These are phyloP conservation scores for Tauraco hartlaubi DNA, from an alignment of 2,797 vertebrate species.

Conservation along the genomic window DNA sequence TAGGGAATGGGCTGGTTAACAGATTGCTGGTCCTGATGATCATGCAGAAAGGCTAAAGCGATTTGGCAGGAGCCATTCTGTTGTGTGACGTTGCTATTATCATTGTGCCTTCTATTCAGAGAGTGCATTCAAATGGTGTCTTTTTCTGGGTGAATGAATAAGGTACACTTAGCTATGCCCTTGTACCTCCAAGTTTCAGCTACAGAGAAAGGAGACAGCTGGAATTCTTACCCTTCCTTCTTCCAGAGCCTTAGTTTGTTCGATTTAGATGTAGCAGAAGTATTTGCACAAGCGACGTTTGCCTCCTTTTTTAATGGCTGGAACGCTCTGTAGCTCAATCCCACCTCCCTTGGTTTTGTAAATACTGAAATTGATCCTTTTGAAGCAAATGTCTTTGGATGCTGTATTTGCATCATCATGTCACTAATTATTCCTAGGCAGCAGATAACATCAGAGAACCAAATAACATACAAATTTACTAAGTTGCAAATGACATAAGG, in stretches of 20 bases:
- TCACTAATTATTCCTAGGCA: not conserved
- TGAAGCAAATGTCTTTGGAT: not conserved
- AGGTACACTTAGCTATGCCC: constrained; percentile 22
- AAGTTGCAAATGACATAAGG: not conserved
- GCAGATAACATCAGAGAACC: not conserved
- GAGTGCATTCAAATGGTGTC: constrained; percentile 41
- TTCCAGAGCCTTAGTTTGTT: not conserved
- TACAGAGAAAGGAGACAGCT: constrained; percentile 17
- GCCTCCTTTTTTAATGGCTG: not conserved
- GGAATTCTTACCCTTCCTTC: constrained; percentile 9
- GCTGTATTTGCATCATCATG: not conserved
- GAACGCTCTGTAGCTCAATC: not conserved
- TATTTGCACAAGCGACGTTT: not conserved
- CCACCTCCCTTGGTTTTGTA: not conserved
- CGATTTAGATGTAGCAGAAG: not conserved
- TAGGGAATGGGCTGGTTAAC: constrained; percentile 23
- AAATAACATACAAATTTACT: not conserved
- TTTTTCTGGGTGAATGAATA: constrained; percentile 51
- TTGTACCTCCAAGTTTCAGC: constrained; percentile 9
- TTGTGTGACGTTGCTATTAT: not conserved
- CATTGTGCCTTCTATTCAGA: constrained; percentile 26
- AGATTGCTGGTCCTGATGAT: constrained; percentile 18
- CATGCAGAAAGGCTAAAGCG: not conserved
- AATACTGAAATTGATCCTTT: not conserved
- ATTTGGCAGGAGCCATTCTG: constrained; percentile 56